These are phyloP conservation scores for Diabrotica balteata DNA, from an alignment of 2,888 invertebrate species.

Conservation along the genomic window DNA sequence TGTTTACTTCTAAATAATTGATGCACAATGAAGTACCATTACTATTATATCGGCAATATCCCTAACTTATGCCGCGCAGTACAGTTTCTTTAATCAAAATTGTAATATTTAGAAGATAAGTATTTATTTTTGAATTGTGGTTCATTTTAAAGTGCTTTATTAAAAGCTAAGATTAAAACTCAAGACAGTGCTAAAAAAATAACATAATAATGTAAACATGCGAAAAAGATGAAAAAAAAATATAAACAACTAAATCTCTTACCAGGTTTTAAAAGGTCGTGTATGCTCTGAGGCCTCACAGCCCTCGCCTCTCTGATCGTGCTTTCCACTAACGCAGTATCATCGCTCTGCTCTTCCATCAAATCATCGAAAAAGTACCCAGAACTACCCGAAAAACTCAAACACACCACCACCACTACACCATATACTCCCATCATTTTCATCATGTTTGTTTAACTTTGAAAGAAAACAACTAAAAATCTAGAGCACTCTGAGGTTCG, in stretches of 20 bases:
- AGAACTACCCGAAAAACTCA: slow-evolving; percentile 4
- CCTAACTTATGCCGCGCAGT: no score
- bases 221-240: not conserved
- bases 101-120: no score
- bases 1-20: no score
- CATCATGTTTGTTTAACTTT: no score
- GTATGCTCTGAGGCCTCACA: slow-evolving; percentile 53
- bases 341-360: slow-evolving; percentile 58
- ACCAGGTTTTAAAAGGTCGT: slow-evolving; percentile 54
- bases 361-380: slow-evolving; percentile 44
- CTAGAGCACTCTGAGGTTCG: not conserved
- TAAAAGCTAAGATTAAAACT: no score
- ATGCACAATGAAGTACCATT: no score
- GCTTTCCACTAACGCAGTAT: slow-evolving; percentile 66
- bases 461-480: slow-evolving; percentile 1
- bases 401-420: not conserved
- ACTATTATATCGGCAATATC: no score
- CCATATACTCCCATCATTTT: slow-evolving; percentile 5
- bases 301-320: slow-evolving; percentile 67
- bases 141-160: no score
- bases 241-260: slow-evolving; percentile 12
- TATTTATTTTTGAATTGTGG: no score
- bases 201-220: no score
- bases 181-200: no score
- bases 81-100: no score